These are phyloP conservation scores for Aegotheles bennettii DNA, from an alignment of 2,113 vertebrate genomes.

Conservation along the genomic window DNA sequence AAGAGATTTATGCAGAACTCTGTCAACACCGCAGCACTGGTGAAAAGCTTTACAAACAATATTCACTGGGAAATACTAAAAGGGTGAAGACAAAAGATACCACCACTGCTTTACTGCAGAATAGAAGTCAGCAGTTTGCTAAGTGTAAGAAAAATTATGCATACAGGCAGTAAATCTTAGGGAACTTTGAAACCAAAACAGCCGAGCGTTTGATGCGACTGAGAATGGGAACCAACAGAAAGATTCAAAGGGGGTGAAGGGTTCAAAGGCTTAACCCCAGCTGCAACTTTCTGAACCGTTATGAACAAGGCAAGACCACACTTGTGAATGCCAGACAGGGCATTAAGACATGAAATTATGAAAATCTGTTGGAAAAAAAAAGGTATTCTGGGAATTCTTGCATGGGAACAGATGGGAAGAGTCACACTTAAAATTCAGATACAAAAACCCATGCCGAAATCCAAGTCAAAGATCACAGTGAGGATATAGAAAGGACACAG, in stretches of 20 bases:
- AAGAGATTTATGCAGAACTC: background rate
- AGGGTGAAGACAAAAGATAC: background rate
- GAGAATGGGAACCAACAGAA: background rate
- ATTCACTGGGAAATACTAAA: background rate
- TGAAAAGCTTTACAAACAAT: background rate
- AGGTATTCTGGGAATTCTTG: background rate
- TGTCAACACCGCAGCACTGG: background rate
- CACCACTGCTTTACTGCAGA: background rate
- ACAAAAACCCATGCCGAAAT: background rate
- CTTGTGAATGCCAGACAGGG: background rate
- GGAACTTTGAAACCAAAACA: background rate
- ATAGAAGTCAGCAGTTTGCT: background rate
- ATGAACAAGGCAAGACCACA: background rate
- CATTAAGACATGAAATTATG: background rate
- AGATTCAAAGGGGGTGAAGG: background rate
- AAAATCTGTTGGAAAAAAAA: background rate
- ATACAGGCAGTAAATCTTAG: background rate
- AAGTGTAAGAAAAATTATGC: background rate
- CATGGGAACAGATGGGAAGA: background rate
- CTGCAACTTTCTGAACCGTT: background rate
- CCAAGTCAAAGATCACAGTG: background rate
- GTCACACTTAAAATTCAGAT: background rate
- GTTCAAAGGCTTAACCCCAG: background rate
- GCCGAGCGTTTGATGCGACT: fast-evolving
- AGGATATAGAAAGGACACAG: background rate